Evolutionary conservation across 2,888 invertebrate genomes (phyloP).

Genomic region (Macropis europaea): DNA sequence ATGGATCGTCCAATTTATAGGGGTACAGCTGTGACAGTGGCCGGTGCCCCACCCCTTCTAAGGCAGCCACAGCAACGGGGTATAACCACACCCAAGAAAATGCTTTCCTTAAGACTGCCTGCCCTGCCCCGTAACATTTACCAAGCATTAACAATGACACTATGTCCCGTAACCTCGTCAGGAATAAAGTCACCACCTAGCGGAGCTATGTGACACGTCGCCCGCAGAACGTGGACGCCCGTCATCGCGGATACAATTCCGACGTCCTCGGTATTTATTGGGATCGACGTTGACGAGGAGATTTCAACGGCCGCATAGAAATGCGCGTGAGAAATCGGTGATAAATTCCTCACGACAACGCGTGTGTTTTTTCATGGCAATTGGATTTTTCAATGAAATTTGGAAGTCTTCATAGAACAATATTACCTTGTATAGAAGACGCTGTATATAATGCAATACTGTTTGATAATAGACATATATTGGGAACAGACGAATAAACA

Average conservation of each 20-base stretch:
- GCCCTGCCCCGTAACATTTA: slow-evolving; percentile 75
- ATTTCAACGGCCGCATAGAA: background rate
- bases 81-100: slow-evolving; percentile 76
- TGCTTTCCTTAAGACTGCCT: slow-evolving; percentile 72
- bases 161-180: slow-evolving; percentile 58
- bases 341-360: too few relatives aligned
- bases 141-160: slow-evolving; percentile 53
- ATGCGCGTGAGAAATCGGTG: background rate
- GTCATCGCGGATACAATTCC: slow-evolving; percentile 46
- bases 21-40: slow-evolving; percentile 45
- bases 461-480: too few relatives aligned
- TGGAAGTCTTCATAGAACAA: too few relatives aligned
- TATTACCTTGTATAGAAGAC: too few relatives aligned
- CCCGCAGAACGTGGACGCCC: slow-evolving; percentile 15
- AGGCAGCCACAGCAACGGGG: slow-evolving; percentile 47
- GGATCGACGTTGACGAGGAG: slow-evolving; percentile 16
- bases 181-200: slow-evolving; percentile 39
- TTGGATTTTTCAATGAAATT: too few relatives aligned
- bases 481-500: too few relatives aligned
- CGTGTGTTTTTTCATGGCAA: too few relatives aligned
- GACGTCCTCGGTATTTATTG: slow-evolving; percentile 25
- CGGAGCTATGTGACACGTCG: slow-evolving; percentile 30
- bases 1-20: slow-evolving; percentile 74
- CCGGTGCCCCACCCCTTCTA: slow-evolving; percentile 68
- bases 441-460: too few relatives aligned